phyloP scores from a whole-genome alignment of 1,140 invertebrate genomes.

The Heliconius nattereri region DNA sequence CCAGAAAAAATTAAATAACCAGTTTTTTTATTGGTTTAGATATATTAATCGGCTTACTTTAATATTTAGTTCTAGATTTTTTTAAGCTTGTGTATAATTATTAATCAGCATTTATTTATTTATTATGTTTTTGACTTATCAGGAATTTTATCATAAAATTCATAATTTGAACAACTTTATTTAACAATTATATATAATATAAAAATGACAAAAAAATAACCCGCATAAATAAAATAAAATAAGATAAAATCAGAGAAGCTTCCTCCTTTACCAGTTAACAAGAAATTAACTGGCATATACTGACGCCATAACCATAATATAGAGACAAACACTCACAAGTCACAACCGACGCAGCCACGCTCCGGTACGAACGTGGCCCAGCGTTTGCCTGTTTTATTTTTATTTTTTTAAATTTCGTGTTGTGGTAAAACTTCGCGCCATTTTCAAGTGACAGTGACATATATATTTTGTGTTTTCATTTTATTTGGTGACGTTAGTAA shows the following conservation, averaged over 20 bases:
- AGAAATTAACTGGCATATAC: constrained; percentile 49
- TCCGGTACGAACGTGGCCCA: constrained; percentile 65
- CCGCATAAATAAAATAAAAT: neutral
- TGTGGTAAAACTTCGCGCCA: constrained; percentile 47
- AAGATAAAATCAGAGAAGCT: neutral
- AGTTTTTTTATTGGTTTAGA: no score
- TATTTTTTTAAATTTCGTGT: constrained; percentile 46
- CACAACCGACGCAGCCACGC: constrained; percentile 70
- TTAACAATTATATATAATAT: neutral
- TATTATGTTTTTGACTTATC: no score
- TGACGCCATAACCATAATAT: constrained; percentile 4
- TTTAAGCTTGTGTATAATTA: neutral
- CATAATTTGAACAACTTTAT: no score
- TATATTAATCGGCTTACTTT: no score
- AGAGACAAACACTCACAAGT: constrained; percentile 44
- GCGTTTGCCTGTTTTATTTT: constrained; percentile 45
- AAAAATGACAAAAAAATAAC: neutral
- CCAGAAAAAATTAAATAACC: no score
- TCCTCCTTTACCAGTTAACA: constrained; percentile 50
- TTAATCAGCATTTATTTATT: no score
- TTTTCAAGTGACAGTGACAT: constrained; percentile 61
- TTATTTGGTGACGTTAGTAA: constrained; percentile 45
- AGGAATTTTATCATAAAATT: no score
- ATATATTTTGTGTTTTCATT: constrained; percentile 45
- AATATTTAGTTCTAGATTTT: no score